Conservation (phyloP, 2,113 vertebrate genomes). For the Rhineura floridana region DNA sequence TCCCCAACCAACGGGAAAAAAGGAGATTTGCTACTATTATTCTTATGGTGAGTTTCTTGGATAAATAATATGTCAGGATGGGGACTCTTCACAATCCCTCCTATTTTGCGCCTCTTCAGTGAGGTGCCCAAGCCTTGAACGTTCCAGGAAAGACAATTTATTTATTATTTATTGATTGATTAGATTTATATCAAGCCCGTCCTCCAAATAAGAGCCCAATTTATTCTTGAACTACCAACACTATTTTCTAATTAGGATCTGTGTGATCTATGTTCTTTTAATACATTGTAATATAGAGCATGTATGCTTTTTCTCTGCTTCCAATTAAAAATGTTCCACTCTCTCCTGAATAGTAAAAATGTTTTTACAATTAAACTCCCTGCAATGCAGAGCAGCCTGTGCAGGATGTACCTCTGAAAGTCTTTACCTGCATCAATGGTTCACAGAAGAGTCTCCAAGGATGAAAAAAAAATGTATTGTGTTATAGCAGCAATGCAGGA, state of each 20-base stretch:
- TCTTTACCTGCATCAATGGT: not conserved
- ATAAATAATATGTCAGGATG: too few species aligned
- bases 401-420: not conserved
- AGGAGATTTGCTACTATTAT: too few species aligned
- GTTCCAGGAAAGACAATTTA: too few species aligned
- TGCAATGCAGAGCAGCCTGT: constrained; percentile 4
- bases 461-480: not conserved
- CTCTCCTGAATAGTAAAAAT: not conserved
- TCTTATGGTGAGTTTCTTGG: too few species aligned
- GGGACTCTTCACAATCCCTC: too few species aligned
- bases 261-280: not conserved
- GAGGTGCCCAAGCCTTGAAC: too few species aligned
- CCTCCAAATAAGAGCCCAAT: too few species aligned
- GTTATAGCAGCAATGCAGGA: not conserved
- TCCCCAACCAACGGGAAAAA: too few species aligned
- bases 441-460: not conserved
- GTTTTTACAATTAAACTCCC: constrained; percentile 6
- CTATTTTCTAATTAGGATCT: not conserved
- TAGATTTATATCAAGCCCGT: too few species aligned
- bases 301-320: not conserved
- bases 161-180: too few species aligned
- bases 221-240: not conserved
- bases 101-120: too few species aligned
- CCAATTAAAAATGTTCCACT: constrained; percentile 38
- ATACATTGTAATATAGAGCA: not conserved